phyloP scores from a whole-genome alignment of 2,888 invertebrate genomes.

The Drosophila kokeensis region DNA sequence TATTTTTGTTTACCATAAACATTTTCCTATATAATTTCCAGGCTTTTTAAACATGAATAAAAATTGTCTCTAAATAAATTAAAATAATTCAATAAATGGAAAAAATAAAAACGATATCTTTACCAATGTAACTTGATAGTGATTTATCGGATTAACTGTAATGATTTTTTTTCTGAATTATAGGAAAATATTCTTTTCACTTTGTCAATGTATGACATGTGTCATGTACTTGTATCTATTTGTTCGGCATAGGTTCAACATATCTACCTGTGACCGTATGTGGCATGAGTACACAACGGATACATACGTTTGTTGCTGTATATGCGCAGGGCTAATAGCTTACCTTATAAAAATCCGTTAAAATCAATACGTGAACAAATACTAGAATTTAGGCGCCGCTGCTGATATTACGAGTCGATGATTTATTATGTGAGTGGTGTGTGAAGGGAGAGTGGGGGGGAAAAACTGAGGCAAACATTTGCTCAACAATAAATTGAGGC shows the following conservation, averaged over 20 bases:
- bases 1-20: background rate
- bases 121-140: background rate
- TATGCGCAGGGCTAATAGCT: background rate
- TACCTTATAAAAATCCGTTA: constrained; percentile 15
- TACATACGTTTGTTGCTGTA: background rate
- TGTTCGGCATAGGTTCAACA: background rate
- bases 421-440: constrained; percentile 46
- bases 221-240: background rate
- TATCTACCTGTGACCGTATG: background rate
- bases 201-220: background rate
- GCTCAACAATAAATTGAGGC: constrained; percentile 60
- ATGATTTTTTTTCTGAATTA: background rate
- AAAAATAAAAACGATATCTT: background rate
- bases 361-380: constrained; percentile 45
- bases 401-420: constrained; percentile 37
- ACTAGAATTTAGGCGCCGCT: constrained; percentile 52
- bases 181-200: background rate
- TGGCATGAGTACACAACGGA: background rate
- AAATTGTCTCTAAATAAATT: background rate
- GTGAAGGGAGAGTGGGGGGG: background rate
- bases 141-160: background rate
- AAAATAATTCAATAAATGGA: background rate
- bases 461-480: constrained; percentile 52
- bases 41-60: background rate
- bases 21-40: background rate